phyloP scores from a whole-genome alignment of 2,797 vertebrate species.

The Mormyrops attenuatus region DNA sequence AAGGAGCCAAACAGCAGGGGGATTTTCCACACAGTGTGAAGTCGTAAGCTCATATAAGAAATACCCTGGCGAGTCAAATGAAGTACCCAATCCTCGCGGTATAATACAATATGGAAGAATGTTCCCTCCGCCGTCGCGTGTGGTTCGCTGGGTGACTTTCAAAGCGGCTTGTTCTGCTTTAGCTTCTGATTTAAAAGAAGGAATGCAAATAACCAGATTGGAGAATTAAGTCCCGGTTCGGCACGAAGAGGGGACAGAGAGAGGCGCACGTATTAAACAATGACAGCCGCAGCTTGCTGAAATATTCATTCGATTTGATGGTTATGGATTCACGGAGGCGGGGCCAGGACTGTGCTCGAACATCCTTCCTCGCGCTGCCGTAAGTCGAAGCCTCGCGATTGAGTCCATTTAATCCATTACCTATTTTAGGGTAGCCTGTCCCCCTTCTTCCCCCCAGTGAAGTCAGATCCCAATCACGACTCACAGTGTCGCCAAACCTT shows the following conservation, averaged over 20 bases:
- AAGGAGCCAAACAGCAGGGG: conserved; percentile 46
- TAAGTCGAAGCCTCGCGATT: not conserved
- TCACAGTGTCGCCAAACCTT: not conserved
- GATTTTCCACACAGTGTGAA: conserved; percentile 64
- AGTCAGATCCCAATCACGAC: not conserved
- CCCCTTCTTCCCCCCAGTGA: not conserved
- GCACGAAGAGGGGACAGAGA: conserved; percentile 29
- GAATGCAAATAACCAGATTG: conserved; percentile 62
- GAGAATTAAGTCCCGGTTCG: conserved; percentile 50
- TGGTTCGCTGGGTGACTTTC: conserved; percentile 61
- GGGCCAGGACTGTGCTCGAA: not conserved
- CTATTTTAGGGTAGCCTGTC: not conserved
- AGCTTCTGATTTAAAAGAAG: conserved; percentile 44
- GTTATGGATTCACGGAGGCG: not conserved
- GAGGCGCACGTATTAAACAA: not conserved
- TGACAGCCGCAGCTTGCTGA: not conserved
- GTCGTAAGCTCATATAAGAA: conserved; percentile 63
- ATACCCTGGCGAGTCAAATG: conserved; percentile 58
- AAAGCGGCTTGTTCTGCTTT: conserved; percentile 64
- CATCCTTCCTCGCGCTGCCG: not conserved
- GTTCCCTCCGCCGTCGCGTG: conserved; percentile 42
- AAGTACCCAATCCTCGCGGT: conserved; percentile 47
- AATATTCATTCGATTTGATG: not conserved
- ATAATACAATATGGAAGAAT: conserved; percentile 44
- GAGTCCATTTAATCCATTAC: conserved; percentile 6